Evolutionary conservation across 2,888 invertebrate genomes (phyloP).

Genomic region (Aleiodes testaceus): DNA sequence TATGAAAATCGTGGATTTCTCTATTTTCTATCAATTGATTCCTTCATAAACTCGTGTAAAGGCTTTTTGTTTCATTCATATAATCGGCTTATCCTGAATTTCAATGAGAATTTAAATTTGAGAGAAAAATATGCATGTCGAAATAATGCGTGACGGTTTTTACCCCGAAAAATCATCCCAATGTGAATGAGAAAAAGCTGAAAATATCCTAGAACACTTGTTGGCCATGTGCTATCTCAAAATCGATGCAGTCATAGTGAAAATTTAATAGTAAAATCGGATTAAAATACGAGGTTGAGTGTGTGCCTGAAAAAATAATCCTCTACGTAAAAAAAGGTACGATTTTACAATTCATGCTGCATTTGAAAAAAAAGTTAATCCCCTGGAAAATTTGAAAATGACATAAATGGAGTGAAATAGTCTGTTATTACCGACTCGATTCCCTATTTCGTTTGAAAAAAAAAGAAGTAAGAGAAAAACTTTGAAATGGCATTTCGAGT

Average conservation of each 20-base stretch:
- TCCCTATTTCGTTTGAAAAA: not conserved
- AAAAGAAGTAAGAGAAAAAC: not conserved
- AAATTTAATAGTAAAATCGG: slow-evolving; percentile 21
- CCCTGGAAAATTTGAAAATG: slow-evolving; percentile 7
- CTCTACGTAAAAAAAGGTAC: not conserved
- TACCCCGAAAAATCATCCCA: not conserved
- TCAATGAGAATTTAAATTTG: too few relatives aligned
- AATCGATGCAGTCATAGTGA: slow-evolving; percentile 1
- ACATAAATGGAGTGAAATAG: not conserved
- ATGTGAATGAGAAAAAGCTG: not conserved
- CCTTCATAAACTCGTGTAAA: too few relatives aligned
- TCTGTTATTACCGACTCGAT: not conserved
- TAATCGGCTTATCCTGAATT: too few relatives aligned
- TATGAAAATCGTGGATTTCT: too few relatives aligned
- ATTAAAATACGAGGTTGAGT: slow-evolving; percentile 7
- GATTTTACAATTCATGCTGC: not conserved
- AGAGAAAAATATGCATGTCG: too few relatives aligned
- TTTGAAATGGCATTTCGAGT: slow-evolving; percentile 10
- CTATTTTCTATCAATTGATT: too few relatives aligned
- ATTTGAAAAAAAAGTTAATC: slow-evolving; percentile 14
- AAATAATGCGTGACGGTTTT: too few relatives aligned
- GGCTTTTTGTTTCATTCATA: too few relatives aligned
- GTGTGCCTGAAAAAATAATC: not conserved
- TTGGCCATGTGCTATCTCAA: slow-evolving; percentile 5
- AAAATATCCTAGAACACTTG: slow-evolving; percentile 6